A percentile compares a stretch with the other conserved stretches of the same genome.
Conservation (phyloP, 2,797 vertebrate genomes). For the Propithecus deckenii region DNA sequence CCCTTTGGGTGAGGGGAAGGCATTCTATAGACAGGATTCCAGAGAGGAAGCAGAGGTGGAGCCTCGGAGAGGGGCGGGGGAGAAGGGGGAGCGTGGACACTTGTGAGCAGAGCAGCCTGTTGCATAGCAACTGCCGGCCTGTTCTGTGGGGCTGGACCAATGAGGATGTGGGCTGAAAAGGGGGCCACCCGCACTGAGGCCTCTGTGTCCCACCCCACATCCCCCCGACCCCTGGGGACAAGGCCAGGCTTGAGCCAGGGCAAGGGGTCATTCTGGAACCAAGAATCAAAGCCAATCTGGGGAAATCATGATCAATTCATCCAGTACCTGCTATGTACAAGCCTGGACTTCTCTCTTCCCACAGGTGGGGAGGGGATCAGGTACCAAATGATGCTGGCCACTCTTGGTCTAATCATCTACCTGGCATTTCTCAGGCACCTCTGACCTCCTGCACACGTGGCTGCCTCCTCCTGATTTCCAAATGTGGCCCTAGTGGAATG, state of each 20-base stretch:
- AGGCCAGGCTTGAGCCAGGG: background rate
- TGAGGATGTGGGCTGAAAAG: background rate
- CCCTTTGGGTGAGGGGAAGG: background rate
- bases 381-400: background rate
- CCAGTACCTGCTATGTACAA: background rate
- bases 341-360: background rate
- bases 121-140: conserved; percentile 74
- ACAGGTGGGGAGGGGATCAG: background rate
- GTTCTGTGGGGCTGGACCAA: background rate
- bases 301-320: background rate
- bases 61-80: background rate
- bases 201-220: background rate
- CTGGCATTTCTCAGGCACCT: background rate
- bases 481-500: background rate
- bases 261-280: background rate
- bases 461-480: background rate
- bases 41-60: background rate
- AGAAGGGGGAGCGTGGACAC: background rate
- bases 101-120: conserved; percentile 65
- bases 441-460: accelerated
- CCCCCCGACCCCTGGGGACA: background rate
- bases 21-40: background rate
- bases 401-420: background rate
- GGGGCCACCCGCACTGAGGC: background rate
- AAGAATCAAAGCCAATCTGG: background rate